These are phyloP conservation scores for Beris morrisii DNA, from an alignment of 2,888 invertebrate genomes.

Conservation along the genomic window DNA sequence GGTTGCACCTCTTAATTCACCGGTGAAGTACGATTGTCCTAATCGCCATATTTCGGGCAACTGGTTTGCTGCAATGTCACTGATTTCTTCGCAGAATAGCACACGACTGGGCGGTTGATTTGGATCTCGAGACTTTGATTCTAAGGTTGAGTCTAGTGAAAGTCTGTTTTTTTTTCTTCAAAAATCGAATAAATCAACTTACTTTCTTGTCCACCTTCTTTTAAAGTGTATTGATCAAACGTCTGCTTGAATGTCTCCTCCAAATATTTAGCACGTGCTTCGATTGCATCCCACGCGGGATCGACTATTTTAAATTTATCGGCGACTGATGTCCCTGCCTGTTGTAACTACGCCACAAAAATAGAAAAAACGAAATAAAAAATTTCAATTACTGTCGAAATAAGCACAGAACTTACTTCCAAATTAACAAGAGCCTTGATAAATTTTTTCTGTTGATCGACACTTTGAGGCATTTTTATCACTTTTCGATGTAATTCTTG, in stretches of 20 bases:
- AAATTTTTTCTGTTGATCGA: slow-evolving; percentile 93
- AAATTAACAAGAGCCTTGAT: slow-evolving; percentile 79
- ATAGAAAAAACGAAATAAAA: not conserved
- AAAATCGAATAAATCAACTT: slow-evolving; percentile 14
- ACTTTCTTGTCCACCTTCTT: slow-evolving; percentile 51
- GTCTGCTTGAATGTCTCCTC: slow-evolving; percentile 53
- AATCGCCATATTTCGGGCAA: slow-evolving; percentile 95
- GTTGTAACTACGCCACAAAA: slow-evolving; percentile 45
- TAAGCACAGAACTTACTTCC: slow-evolving; percentile 57
- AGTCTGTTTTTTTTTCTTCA: not conserved
- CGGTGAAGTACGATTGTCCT: slow-evolving; percentile 91
- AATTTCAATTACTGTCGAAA: slow-evolving; percentile 40
- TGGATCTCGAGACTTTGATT: slow-evolving; percentile 48
- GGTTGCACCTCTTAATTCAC: slow-evolving; percentile 76
- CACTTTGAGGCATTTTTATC: slow-evolving; percentile 85
- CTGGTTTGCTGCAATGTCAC: slow-evolving; percentile 71
- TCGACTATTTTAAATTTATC: slow-evolving; percentile 65
- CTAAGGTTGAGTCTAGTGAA: slow-evolving; percentile 36
- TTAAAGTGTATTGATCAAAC: slow-evolving; percentile 52
- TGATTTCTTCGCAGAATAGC: slow-evolving; percentile 77
- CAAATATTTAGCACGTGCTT: slow-evolving; percentile 79
- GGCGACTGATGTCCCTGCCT: slow-evolving; percentile 48
- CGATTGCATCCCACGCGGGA: slow-evolving; percentile 95
- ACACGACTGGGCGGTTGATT: slow-evolving; percentile 65
- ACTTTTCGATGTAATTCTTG: slow-evolving; percentile 80